Base-by-base conservation (phyloP, 23 tunicate genomes). In the Ciona savignyi region DNA sequence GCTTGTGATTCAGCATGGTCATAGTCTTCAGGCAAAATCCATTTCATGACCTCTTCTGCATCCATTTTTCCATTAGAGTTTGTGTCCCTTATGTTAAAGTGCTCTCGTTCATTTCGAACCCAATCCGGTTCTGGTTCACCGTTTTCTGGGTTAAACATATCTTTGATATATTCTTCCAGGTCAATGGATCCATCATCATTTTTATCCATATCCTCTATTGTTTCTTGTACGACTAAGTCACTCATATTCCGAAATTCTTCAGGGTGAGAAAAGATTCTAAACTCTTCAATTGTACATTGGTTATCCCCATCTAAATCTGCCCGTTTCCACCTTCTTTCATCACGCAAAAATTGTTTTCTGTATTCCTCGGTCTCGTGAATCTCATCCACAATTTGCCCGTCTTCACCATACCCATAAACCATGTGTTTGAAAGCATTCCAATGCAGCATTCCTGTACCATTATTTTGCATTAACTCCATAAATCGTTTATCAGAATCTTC, bases 81-180 rank as follows among this genome's bases (percentile, higher is more conserved):
- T 60, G 70, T 68, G 61, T 89, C 96, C n/a, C 96, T 63, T 32
- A 68, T 72, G 2, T 64, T 42, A 75, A 93, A 93, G 26, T 86
- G 89, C 34, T 86, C 77, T 30, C 94, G 69, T 74, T 93, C 98
- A 0, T 84, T 78, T 67, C 35, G 95, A 32, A 93, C 90, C 98
- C 98, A 93, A 6, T 93, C 98, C 2, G 98, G 98, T 49, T 93
- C 98, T 66, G 70, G 85, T 71, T 78, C 88, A 25, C 81, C 89
- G 24, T 68, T 74, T 3, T 82, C 95, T 3, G 80, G 77, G 0
- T 63, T 77, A 51, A 67, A 89, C 83, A 89, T 72, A 34, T 89
- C 88, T 67, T 84, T 77, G 30, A 89, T 82, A 66, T 89, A 89
- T 66, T 89, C 96, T 35, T 89, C 73, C 2, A 89, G 19, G 62